Base-by-base conservation (phyloP, 2,113 vertebrate species). In the Gopherus flavomarginatus region DNA sequence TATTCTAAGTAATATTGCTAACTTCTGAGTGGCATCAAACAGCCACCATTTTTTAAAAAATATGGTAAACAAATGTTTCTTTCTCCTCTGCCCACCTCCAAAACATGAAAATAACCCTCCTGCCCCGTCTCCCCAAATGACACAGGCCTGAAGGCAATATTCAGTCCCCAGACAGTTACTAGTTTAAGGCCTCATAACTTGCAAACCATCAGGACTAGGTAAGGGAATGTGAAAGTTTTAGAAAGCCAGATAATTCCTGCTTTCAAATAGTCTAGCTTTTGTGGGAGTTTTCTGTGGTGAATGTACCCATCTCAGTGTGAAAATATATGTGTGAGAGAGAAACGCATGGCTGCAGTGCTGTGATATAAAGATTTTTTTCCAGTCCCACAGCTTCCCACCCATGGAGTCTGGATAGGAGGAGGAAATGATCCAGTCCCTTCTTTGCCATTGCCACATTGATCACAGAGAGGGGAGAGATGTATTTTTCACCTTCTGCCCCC, bases 261-360 rank as follows among this genome's bases (percentile, higher is more conserved):
- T 29, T 62, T 62, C 27, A 29, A 62, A 35, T 83, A 90, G 8
- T n/a, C 8, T 38, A 24, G 19, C 85, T 87, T 80, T 44, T 91
- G 10, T 87, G 59, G 59, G 29, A 69, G 56, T 8, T n/a, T 2
- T 81, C 27, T 82, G 10, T 50, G 2, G 10, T 53, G 26, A 92
- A 16, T 38, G 89, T 24, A 82, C 2, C 0, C 81, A n/a, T 31
- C 19, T 82, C 69, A 65, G 3, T 44, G 50, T 0, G 47, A 27
- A 90, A 92, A 80, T 59, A 50, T 53, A 86, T 14, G 78, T 26
- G 27, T 3, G 65, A 86, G 90, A 86, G 27, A 86, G 42, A 53
- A 86, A 29, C 69, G 50, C 1, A 42, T 0, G 0, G 5, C 6
- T 4, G 42, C 9, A 75, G 16, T 82, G 44, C 22, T 44, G 24